Conservation (phyloP, 1,140 invertebrate species). For the Heterodera schachtii region DNA sequence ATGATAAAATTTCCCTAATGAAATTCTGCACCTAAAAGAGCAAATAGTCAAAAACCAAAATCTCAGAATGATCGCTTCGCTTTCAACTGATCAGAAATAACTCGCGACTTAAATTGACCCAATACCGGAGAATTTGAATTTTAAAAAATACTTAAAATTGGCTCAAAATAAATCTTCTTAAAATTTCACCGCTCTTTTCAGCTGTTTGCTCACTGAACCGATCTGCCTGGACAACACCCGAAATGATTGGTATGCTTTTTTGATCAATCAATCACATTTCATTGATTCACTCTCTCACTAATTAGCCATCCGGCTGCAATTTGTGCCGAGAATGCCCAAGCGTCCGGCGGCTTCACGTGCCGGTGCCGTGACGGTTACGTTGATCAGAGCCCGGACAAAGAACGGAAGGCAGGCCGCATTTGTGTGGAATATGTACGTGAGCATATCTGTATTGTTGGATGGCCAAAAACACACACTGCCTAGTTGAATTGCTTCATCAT, state of each 20-base stretch:
- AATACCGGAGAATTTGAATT: no score
- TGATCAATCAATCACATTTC: neutral
- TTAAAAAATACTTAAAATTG: no score
- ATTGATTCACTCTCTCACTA: no score
- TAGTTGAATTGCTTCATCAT: no score
- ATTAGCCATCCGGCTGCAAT: conserved; percentile 58
- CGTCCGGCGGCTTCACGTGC: conserved; percentile 55
- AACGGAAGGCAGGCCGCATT: conserved; percentile 55
- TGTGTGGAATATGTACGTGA: conserved; percentile 53
- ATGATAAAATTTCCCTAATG: no score
- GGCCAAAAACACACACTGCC: no score
- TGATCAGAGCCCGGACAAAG: conserved; percentile 56
- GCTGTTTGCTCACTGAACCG: conserved; percentile 34
- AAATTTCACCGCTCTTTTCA: neutral
- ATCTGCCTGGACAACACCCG: conserved; percentile 59
- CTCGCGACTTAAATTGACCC: no score
- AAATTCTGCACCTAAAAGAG: no score
- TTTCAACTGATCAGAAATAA: no score
- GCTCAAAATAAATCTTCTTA: no score
- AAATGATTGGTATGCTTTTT: conserved; percentile 53
- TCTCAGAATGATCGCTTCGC: no score
- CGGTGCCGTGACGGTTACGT: conserved; percentile 62
- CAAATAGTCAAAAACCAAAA: no score
- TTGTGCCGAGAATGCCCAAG: conserved; percentile 51
- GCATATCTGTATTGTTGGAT: neutral